Base-by-base conservation (phyloP, 2,888 invertebrate species). In the Protonemura montana region DNA sequence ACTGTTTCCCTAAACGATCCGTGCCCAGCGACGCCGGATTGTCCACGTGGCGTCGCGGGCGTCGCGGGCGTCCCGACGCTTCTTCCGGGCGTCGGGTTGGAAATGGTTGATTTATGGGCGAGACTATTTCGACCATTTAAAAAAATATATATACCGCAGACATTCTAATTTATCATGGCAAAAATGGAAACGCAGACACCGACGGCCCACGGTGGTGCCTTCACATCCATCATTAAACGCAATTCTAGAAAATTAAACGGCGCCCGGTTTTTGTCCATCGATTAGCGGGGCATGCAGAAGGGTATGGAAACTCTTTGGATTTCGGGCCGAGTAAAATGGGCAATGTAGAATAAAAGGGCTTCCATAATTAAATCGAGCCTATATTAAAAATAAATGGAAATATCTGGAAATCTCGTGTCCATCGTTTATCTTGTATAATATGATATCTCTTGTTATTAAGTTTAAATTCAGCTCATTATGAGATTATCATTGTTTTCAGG, bases 81-180 rank as follows among this genome's bases (percentile, higher is more conserved):
- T 21, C 59, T 59, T 59, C 59, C 59, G 59, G 59, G 59, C 59
- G 59, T 59, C 59, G 59, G 3, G 13, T 59, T 13, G 7, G 59
- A 59, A 21, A 59, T 59, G 59, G 59, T 59, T 59, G 59, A 59
- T 59, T 59, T 59, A 59, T 59, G 59, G 59, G 21, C 59, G 59
- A 59, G 59, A 59, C 59, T 59, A 7, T 59, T 59, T 59, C 59
- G 59, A 59, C 59, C 59, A 59, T 59, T 59, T 59, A 59, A 59
- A 59, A 59, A 21, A 59, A 35, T 6, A 35, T n/a, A n/a, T 6
- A 59, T 59, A 59, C 59, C 59, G 59, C 59, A 59, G 13, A 59
- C 59, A 59, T 59, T 21, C 7, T 59, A 59, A 59, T 59, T 59
- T 59, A 59, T 59, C 16, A 59, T 59, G 7, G 59, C 59, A 59